phyloP scores from a whole-genome alignment of 2,888 invertebrate species.

The Lasioglossum marginatum region DNA sequence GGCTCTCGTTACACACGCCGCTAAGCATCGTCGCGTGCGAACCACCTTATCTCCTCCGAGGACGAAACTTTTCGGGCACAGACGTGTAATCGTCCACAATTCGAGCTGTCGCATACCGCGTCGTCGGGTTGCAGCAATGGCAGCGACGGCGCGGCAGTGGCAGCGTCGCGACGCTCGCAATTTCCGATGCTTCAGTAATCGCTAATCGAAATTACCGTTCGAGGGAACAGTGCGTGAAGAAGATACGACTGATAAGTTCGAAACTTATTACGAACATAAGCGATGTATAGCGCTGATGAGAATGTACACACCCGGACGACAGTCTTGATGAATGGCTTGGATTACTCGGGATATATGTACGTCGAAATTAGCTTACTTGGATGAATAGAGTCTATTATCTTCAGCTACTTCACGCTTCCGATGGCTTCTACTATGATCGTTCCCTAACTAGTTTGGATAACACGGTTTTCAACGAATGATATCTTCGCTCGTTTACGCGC shows the following conservation, averaged over 20 bases:
- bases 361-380: constrained; percentile 11
- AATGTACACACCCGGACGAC: neutral
- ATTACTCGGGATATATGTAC: neutral
- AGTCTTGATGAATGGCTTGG: constrained; percentile 27
- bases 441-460: neutral
- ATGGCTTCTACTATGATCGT: neutral
- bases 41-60: neutral
- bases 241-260: constrained; percentile 21
- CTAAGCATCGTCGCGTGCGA: constrained; percentile 12
- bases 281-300: neutral
- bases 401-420: neutral
- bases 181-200: constrained; percentile 22
- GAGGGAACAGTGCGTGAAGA: neutral
- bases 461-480: neutral
- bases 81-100: neutral
- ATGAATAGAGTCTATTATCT: constrained; percentile 18
- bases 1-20: constrained; percentile 31
- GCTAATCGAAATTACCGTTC: constrained; percentile 31
- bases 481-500: too few species aligned
- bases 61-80: neutral
- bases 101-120: neutral
- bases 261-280: constrained; percentile 33
- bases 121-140: neutral
- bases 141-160: neutral
- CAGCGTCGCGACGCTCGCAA: neutral